phyloP scores from a whole-genome alignment of 2,888 invertebrate genomes.

The Aromia moschata region DNA sequence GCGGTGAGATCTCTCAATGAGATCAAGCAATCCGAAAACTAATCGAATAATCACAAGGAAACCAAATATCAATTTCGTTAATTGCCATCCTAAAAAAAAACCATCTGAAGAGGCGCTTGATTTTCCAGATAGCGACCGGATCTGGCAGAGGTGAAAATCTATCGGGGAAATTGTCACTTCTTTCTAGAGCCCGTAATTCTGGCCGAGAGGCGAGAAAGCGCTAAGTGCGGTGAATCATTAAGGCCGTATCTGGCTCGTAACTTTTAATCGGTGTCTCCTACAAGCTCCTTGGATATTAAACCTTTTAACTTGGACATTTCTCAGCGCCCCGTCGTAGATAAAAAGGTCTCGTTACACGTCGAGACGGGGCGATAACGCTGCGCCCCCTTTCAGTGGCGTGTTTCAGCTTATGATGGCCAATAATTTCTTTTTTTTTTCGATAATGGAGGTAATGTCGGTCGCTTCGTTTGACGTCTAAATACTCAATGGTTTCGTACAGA shows the following conservation, averaged over 20 bases:
- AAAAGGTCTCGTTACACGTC: slow-evolving; percentile 35
- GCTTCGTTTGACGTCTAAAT: too few relatives aligned
- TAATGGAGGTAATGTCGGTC: neutral
- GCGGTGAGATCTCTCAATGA: too few relatives aligned
- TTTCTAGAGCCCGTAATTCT: slow-evolving; percentile 17
- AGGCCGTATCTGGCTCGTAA: slow-evolving; percentile 45
- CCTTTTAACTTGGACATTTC: slow-evolving; percentile 48
- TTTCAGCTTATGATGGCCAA: slow-evolving; percentile 9
- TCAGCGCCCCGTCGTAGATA: slow-evolving; percentile 45
- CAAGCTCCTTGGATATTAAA: slow-evolving; percentile 47
- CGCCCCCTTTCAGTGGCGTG: neutral
- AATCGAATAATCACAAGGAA: neutral
- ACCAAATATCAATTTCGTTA: slow-evolving; percentile 11
- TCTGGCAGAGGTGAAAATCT: slow-evolving; percentile 20
- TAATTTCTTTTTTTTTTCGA: slow-evolving; percentile 3
- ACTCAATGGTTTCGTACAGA: too few relatives aligned
- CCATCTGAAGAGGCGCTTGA: neutral
- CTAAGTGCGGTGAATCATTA: slow-evolving; percentile 39
- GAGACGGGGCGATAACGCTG: slow-evolving; percentile 16
- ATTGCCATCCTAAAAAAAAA: slow-evolving; percentile 5
- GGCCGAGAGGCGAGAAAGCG: slow-evolving; percentile 18
- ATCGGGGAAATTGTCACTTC: slow-evolving; percentile 27
- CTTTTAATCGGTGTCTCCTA: slow-evolving; percentile 48
- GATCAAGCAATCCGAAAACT: too few relatives aligned
- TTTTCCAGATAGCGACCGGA: neutral